These are phyloP conservation scores for Hylia prasina DNA, from an alignment of 2,113 vertebrate genomes.

Conservation along the genomic window DNA sequence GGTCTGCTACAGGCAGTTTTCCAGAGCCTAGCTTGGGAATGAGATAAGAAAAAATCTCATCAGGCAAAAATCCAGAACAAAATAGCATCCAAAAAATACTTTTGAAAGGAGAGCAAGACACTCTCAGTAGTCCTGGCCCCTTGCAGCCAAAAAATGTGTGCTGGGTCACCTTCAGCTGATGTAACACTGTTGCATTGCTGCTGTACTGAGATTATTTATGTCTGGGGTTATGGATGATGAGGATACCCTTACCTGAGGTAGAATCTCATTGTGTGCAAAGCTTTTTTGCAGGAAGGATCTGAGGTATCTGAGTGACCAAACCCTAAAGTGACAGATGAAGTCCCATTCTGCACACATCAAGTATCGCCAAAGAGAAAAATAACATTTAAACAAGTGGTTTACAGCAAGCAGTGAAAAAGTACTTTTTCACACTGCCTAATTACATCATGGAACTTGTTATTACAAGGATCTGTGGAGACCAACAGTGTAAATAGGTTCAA, in stretches of 20 bases:
- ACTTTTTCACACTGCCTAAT: background rate
- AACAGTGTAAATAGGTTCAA: background rate
- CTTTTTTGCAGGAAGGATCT: background rate
- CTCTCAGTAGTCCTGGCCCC: background rate
- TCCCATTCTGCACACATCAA: background rate
- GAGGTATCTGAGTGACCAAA: background rate
- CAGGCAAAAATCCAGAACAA: background rate
- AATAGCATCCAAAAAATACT: background rate
- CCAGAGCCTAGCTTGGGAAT: background rate
- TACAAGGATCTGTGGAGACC: background rate
- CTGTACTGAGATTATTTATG: background rate
- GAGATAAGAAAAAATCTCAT: background rate
- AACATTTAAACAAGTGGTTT: background rate
- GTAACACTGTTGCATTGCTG: background rate
- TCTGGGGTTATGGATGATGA: background rate
- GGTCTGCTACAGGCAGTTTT: background rate
- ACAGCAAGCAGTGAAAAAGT: background rate
- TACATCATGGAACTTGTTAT: background rate
- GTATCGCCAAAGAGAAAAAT: background rate
- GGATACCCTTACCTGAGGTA: background rate
- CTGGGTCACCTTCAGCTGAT: background rate
- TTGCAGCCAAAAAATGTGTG: background rate
- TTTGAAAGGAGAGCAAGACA: background rate
- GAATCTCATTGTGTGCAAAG: background rate
- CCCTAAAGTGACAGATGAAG: background rate